Conservation (phyloP, 2,888 invertebrate genomes). For the Drosophila sordidula region DNA sequence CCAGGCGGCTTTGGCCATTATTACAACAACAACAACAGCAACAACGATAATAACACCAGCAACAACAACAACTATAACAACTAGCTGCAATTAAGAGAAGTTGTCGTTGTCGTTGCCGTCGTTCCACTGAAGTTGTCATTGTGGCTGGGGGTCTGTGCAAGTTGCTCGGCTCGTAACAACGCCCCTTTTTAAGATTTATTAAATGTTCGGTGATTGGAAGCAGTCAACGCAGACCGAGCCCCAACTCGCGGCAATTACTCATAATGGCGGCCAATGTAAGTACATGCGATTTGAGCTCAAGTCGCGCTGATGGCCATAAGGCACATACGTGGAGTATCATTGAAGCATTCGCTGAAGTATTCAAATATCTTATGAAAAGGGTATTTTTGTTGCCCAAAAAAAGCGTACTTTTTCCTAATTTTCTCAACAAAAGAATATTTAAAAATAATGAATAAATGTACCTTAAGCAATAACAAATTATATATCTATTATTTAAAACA, state of each 20-base stretch:
- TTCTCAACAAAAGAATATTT: too few relatives aligned
- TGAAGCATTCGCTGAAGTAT: constrained; percentile 20
- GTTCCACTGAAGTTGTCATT: constrained; percentile 40
- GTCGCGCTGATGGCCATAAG: neutral
- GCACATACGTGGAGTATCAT: neutral
- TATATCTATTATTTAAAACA: too few relatives aligned
- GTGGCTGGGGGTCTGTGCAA: constrained; percentile 20
- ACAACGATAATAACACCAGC: constrained; percentile 23
- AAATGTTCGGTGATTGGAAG: constrained; percentile 70
- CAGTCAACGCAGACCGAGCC: constrained; percentile 31
- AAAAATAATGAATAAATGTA: too few relatives aligned
- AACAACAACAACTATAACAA: constrained; percentile 51
- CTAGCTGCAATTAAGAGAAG: constrained; percentile 69
- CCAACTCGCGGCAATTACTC: constrained; percentile 34
- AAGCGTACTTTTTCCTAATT: neutral
- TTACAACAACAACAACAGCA: constrained; percentile 56
- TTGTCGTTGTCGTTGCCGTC: constrained; percentile 20
- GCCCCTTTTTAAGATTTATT: constrained; percentile 70
- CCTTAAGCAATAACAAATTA: too few relatives aligned
- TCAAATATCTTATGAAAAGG: too few relatives aligned
- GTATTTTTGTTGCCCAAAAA: neutral
- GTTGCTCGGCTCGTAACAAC: constrained; percentile 39
- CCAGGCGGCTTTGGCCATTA: constrained; percentile 54
- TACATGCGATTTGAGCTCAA: neutral
- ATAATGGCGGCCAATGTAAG: constrained; percentile 41